phyloP scores from a whole-genome alignment of 2,797 vertebrate species.

The Cheirogaleus major region DNA sequence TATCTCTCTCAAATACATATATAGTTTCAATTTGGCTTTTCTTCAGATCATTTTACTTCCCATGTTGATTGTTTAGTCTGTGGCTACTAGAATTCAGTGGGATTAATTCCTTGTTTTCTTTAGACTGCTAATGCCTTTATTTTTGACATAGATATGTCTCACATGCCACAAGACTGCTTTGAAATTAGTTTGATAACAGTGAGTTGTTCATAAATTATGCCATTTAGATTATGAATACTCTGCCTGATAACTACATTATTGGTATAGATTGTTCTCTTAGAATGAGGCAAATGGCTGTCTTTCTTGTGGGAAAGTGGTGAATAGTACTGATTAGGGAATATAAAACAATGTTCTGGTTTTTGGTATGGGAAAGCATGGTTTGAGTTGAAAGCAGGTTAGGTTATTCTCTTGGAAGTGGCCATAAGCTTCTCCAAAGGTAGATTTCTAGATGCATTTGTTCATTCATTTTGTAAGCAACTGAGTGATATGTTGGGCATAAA shows the following conservation, averaged over 20 bases:
- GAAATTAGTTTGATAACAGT: conserved; percentile 42
- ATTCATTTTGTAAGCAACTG: conserved; percentile 43
- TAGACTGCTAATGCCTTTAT: background rate
- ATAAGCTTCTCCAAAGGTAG: background rate
- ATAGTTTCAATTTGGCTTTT: conserved; percentile 32
- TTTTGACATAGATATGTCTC: background rate
- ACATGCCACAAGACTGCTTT: background rate
- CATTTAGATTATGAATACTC: conserved; percentile 5
- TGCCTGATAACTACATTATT: background rate
- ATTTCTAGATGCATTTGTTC: background rate
- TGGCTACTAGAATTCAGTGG: conserved; percentile 22
- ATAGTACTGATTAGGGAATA: background rate
- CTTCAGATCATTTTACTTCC: conserved; percentile 29
- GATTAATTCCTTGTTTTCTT: conserved; percentile 32
- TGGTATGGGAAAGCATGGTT: background rate
- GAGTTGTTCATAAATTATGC: background rate
- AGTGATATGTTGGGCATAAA: background rate
- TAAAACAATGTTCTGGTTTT: background rate
- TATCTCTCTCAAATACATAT: conserved; percentile 10
- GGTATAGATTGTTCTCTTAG: background rate
- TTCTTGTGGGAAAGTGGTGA: background rate
- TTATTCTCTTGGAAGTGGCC: background rate
- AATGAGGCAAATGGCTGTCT: background rate
- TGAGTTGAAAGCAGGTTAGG: background rate
- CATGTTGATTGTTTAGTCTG: conserved; percentile 57